Conservation (phyloP, 1,140 invertebrate genomes). For the Cydia splendana region DNA sequence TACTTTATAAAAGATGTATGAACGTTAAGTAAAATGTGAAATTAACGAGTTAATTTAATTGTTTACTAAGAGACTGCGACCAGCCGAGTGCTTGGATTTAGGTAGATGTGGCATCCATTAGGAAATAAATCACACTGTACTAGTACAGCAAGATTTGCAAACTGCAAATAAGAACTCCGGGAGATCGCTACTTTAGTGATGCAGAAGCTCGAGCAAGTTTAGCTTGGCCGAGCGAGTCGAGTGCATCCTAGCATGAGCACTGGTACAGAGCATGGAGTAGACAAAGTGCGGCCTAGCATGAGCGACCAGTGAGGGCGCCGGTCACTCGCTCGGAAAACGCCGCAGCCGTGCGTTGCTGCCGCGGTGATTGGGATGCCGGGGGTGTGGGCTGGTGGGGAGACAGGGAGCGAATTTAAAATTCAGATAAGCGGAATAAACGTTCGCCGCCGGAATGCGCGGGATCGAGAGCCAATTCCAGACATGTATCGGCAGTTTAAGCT, state of each 20-base stretch:
- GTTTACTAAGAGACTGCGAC: neutral
- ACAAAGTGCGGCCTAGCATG: neutral
- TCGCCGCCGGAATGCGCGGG: conserved; percentile 51
- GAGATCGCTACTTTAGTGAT: neutral
- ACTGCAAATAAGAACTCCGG: neutral
- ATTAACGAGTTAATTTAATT: too few species aligned
- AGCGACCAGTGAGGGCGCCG: neutral
- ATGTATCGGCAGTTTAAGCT: conserved; percentile 30
- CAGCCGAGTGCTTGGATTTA: too few species aligned
- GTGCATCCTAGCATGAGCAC: neutral
- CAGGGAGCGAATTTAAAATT: conserved; percentile 69
- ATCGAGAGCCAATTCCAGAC: conserved; percentile 33
- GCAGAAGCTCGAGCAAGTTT: neutral
- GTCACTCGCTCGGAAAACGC: conserved; percentile 19
- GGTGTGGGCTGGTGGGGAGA: conserved; percentile 40
- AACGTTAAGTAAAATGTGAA: neutral
- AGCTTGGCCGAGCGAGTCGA: neutral
- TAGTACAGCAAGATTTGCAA: neutral
- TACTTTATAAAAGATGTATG: neutral
- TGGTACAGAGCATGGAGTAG: neutral
- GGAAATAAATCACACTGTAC: too few species aligned
- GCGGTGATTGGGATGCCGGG: conserved; percentile 33
- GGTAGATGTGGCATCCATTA: too few species aligned
- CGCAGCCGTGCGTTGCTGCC: conserved; percentile 19
- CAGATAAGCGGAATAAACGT: conserved; percentile 75